A percentile compares a stretch with the other conserved stretches of the same genome.
phyloP scores from a whole-genome alignment of 2,113 vertebrate genomes.

The Shinisaurus crocodilurus region DNA sequence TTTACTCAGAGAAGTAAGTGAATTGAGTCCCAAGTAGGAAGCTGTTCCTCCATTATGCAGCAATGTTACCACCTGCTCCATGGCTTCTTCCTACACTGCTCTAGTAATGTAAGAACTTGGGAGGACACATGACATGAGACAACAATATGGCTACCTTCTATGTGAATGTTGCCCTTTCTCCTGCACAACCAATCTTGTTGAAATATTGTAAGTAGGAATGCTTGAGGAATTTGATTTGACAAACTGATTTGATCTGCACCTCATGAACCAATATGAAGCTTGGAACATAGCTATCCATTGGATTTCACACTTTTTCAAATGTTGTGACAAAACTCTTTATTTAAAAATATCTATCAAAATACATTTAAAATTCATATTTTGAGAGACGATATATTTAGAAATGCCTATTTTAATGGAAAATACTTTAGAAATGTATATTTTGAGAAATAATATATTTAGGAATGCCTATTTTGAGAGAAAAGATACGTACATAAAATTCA shows the following conservation, averaged over 20 bases:
- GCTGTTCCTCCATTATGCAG: background rate
- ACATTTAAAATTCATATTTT: background rate
- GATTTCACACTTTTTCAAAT: background rate
- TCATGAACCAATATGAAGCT: background rate
- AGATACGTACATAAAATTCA: too few species aligned
- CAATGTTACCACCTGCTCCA: background rate
- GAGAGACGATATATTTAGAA: too few species aligned
- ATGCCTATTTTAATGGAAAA: too few species aligned
- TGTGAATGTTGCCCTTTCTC: background rate
- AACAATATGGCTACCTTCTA: too few species aligned
- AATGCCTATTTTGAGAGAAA: too few species aligned
- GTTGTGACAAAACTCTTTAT: background rate
- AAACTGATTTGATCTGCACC: background rate
- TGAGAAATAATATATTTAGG: too few species aligned
- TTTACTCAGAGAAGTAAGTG: too few species aligned
- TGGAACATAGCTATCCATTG: background rate
- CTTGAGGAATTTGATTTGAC: background rate
- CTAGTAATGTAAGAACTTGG: background rate
- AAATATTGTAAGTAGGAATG: background rate
- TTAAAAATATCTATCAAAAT: background rate
- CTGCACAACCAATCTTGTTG: background rate
- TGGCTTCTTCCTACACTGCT: background rate
- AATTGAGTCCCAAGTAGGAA: background rate
- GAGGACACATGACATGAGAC: too few species aligned
- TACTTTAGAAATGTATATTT: too few species aligned